These are phyloP conservation scores for Wiebesia pumilae DNA, from an alignment of 1,140 invertebrate species.

Conservation along the genomic window DNA sequence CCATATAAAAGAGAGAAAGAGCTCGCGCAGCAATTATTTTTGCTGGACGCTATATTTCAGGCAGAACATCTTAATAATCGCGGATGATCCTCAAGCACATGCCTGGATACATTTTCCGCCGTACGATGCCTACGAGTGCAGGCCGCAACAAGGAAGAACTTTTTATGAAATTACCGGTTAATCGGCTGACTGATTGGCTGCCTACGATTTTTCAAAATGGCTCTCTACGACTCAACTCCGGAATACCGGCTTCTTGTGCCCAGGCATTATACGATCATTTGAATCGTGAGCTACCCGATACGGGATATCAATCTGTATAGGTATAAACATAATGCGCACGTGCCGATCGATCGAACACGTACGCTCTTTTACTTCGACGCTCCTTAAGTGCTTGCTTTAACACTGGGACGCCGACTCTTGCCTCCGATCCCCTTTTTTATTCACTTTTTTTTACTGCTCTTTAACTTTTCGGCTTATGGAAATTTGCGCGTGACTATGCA, in stretches of 20 bases:
- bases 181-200: constrained; percentile 51
- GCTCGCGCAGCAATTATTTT: constrained; percentile 66
- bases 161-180: constrained; percentile 53
- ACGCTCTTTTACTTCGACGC: not conserved
- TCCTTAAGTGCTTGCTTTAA: constrained; percentile 8
- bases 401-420: not conserved
- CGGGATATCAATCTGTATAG: not conserved
- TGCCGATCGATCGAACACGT: constrained; percentile 22
- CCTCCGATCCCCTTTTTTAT: not conserved
- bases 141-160: constrained; percentile 43
- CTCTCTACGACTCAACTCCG: no score
- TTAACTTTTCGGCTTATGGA: not conserved
- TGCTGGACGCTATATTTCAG: constrained; percentile 69
- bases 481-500: not conserved
- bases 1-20: constrained; percentile 32
- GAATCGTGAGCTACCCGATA: constrained; percentile 16
- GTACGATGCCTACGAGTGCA: no score
- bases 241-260: not conserved
- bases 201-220: constrained; percentile 34
- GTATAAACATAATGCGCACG: not conserved
- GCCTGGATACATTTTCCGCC: no score
- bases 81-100: constrained; percentile 48
- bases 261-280: constrained; percentile 22
- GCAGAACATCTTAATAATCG: constrained; percentile 70
- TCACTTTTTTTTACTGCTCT: not conserved